Percentiles rank a stretch among this genome's conserved stretches.
Conservation (phyloP, 2,113 vertebrate genomes). For the Vidua macroura region DNA sequence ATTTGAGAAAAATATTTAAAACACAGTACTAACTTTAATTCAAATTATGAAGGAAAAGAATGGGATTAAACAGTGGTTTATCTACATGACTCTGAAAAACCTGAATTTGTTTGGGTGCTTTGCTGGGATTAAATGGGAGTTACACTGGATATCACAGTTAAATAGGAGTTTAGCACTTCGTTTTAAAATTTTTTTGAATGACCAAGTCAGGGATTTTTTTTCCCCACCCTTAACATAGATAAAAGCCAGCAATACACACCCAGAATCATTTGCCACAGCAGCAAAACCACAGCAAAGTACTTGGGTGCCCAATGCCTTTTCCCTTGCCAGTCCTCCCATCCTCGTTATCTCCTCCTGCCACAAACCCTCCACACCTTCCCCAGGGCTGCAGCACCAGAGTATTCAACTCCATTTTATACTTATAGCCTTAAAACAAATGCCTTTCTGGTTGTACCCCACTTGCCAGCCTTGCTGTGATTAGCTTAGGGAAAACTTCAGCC, state of each 20-base stretch:
- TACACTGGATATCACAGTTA: background rate
- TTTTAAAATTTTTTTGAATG: background rate
- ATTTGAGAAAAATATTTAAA: background rate
- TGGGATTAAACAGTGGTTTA: background rate
- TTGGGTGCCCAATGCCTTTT: background rate
- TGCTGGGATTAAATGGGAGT: background rate
- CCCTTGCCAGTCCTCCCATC: background rate
- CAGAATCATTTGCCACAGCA: background rate
- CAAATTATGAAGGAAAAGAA: background rate
- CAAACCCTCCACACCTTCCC: background rate
- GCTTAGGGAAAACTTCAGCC: slow-evolving; percentile 20
- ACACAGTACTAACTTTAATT: background rate
- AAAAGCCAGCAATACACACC: background rate
- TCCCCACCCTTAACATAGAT: background rate
- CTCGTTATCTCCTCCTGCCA: background rate
- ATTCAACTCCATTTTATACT: background rate
- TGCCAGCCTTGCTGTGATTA: background rate
- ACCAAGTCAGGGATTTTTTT: background rate
- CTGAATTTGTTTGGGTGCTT: background rate
- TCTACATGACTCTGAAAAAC: background rate
- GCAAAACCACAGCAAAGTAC: background rate
- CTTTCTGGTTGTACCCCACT: rapidly evolving
- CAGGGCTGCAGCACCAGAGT: background rate
- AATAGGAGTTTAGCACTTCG: background rate
- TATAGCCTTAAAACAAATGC: background rate